Conservation (phyloP, 2,797 vertebrate species). For the Anguilla pacifica region DNA sequence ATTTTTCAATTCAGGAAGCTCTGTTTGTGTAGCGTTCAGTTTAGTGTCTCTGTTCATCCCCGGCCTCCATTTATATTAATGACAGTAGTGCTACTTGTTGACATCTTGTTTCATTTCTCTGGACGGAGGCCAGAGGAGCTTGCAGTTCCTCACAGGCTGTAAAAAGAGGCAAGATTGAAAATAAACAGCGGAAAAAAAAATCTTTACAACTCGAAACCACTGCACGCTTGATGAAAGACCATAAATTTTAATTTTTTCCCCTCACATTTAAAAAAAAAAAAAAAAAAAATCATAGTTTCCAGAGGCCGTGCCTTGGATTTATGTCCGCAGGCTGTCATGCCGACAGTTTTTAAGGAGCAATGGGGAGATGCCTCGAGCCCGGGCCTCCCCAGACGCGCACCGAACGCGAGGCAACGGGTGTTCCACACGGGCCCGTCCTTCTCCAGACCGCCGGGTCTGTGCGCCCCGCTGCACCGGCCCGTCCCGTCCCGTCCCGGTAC, state of each 20-base stretch:
- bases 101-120: constrained; percentile 8
- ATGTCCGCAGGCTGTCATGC: constrained; percentile 13
- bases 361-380: constrained; percentile 13
- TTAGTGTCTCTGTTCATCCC: background rate
- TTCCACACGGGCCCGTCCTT: background rate
- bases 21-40: background rate
- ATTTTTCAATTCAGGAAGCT: background rate
- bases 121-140: background rate
- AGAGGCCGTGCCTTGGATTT: constrained; percentile 10
- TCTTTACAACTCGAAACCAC: constrained; percentile 25
- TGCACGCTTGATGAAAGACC: constrained; percentile 25
- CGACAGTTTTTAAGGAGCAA: constrained; percentile 9
- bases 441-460: constrained; percentile 5
- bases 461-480: background rate
- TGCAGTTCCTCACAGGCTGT: constrained; percentile 19
- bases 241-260: constrained; percentile 27
- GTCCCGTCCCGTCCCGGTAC: background rate
- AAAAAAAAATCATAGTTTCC: constrained; percentile 37
- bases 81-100: background rate
- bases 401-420: background rate
- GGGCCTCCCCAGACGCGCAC: constrained; percentile 16
- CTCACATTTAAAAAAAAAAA: constrained; percentile 17
- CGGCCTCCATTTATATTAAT: background rate
- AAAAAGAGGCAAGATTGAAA: constrained; percentile 24
- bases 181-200: constrained; percentile 24